Evolutionary conservation across 2,888 invertebrate genomes (phyloP).

Genomic region (Brenthis daphne): DNA sequence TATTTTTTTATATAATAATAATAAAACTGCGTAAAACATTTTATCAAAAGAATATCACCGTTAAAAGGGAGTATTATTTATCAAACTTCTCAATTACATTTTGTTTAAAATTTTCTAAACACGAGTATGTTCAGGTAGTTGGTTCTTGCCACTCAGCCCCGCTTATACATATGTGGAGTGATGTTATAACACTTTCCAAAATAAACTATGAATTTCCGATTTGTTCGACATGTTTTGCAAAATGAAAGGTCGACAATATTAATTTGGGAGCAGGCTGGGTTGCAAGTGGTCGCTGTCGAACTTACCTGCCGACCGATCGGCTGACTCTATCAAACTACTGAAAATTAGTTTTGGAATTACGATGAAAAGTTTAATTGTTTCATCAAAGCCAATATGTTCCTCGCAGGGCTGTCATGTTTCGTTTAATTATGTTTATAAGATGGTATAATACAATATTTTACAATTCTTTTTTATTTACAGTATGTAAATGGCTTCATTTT

Average conservation of each 20-base stretch:
- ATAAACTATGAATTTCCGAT: constrained; percentile 4
- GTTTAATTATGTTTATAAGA: not conserved
- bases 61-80: too few relatives aligned
- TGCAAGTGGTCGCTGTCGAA: constrained; percentile 54
- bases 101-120: too few relatives aligned
- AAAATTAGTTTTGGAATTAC: constrained; percentile 77
- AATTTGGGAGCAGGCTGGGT: constrained; percentile 55
- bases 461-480: too few relatives aligned
- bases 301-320: constrained; percentile 66
- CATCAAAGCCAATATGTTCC: constrained; percentile 71
- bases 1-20: too few relatives aligned
- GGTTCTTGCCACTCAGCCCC: too few relatives aligned
- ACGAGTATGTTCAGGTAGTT: too few relatives aligned
- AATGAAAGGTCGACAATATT: constrained; percentile 65
- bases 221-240: constrained; percentile 32
- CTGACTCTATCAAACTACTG: constrained; percentile 77
- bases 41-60: not conserved
- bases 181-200: too few relatives aligned
- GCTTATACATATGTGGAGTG: too few relatives aligned
- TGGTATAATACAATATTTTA: too few relatives aligned
- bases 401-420: constrained; percentile 1
- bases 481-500: too few relatives aligned
- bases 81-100: too few relatives aligned
- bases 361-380: constrained; percentile 81
- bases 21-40: not conserved